These are phyloP conservation scores for Metridium senile DNA, from an alignment of 92 coral and sea anemone genomes.

Conservation along the genomic window DNA sequence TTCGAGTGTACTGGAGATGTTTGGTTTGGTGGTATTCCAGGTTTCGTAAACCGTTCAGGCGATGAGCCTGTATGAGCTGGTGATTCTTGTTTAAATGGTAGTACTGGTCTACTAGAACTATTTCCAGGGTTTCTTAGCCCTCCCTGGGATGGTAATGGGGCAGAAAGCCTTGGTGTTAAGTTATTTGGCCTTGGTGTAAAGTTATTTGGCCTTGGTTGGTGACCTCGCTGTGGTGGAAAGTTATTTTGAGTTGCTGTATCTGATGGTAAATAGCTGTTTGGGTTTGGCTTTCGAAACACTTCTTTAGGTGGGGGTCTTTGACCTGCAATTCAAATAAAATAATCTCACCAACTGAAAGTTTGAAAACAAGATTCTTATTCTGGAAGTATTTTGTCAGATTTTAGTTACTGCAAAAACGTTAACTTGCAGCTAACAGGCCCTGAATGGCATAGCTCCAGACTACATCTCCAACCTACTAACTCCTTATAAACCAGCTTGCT, in stretches of 20 bases:
- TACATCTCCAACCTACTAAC: too few relatives aligned
- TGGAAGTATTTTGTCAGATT: too few relatives aligned
- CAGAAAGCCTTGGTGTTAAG: not conserved
- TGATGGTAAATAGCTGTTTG: not conserved
- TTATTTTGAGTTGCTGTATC: not conserved
- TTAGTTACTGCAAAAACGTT: too few relatives aligned
- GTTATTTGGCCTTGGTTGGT: not conserved
- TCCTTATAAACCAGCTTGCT: too few relatives aligned
- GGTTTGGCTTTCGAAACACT: not conserved
- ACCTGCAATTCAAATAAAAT: not conserved
- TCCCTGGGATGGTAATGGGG: conserved; percentile 7
- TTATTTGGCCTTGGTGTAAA: not conserved
- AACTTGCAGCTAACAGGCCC: too few relatives aligned
- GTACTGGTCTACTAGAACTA: not conserved
- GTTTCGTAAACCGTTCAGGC: not conserved
- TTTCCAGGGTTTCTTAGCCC: not conserved
- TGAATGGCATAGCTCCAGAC: too few relatives aligned
- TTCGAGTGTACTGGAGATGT: not conserved
- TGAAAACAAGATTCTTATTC: too few relatives aligned
- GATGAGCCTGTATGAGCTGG: not conserved
- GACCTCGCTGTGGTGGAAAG: not conserved
- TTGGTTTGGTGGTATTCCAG: not conserved
- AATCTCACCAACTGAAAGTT: too few relatives aligned
- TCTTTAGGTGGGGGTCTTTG: not conserved
- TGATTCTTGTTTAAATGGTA: not conserved